Percentiles rank a stretch among this genome's conserved stretches.
These are phyloP conservation scores for Leptopilina myrica DNA, from an alignment of 2,888 invertebrate species.

Conservation along the genomic window DNA sequence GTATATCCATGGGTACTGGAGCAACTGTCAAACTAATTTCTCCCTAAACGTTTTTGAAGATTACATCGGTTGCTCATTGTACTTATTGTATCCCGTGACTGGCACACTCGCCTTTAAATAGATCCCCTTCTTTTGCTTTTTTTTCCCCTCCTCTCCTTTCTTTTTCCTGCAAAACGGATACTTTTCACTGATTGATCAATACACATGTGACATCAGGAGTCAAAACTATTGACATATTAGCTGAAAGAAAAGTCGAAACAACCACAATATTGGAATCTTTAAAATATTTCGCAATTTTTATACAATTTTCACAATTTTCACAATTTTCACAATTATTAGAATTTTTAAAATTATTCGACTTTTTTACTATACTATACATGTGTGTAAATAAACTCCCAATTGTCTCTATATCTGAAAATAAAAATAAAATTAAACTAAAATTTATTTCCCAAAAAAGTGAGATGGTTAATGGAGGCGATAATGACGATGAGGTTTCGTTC, in stretches of 20 bases:
- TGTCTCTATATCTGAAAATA: too few species aligned
- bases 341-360: too few species aligned
- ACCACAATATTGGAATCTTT: too few species aligned
- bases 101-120: constrained; percentile 49
- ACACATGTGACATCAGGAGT: background rate
- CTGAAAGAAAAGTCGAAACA: too few species aligned
- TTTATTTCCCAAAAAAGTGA: background rate
- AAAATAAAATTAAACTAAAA: too few species aligned
- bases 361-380: too few species aligned
- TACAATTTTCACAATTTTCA: too few species aligned
- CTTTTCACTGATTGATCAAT: background rate
- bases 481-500: constrained; percentile 60
- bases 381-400: too few species aligned
- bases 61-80: constrained; percentile 75
- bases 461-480: constrained; percentile 58
- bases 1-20: constrained; percentile 65
- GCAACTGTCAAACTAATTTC: constrained; percentile 76
- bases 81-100: constrained; percentile 49
- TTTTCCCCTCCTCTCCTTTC: too few species aligned
- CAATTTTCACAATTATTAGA: too few species aligned
- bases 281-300: too few species aligned
- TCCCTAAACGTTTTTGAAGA: constrained; percentile 76
- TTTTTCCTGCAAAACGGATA: constrained; percentile 58
- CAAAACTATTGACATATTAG: background rate
- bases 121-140: constrained; percentile 41